Evolutionary conservation across 2,888 invertebrate species (phyloP), one percentile per base, ranked within the genome.

Genomic region (Antitype chi): DNA sequence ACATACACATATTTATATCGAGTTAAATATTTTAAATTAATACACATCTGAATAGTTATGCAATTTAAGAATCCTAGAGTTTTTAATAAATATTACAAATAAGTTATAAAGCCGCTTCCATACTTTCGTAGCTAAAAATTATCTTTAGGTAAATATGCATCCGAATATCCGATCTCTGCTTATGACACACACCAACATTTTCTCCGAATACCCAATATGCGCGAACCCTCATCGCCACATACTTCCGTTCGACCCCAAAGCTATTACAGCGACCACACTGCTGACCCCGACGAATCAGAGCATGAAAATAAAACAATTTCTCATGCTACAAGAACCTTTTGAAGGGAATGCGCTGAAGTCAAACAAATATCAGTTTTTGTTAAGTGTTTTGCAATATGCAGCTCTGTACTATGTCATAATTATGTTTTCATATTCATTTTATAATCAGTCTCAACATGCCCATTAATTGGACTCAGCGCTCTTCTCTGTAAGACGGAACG

Each of bases 231-330:
- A 64, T 82, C 49, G 23, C 66, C 69, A 62, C 60, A 70, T 49
- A 70, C 52, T 80, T 82, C 62, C 83, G 60, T n/a, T 67, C n/a
- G 52, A 25, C 11, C 74, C 68, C 71, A 32, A 75, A 75, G 38
- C 76, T 59, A 82, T 75, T 70, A 73, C 57, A 52, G 69, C 28
- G 55, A 73, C 68, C 28, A 62, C 64, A 52, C 74, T 49, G 69
- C 85, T 80, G 75, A 80, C 70, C 74, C 74, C 55, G 69, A 38
- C 17, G 81, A 82, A 82, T 57, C 74, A 66, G 82, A 75, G 81
- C 82, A 53, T 82, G 70, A 80, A 82, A 74, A 84, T 74, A 74
- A 71, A 73, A 79, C 62, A 78, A 68, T 78, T 53, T 70, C 53
- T 74, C 70, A 28, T 11, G 62, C 32, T 15, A 52, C 52, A 23